phyloP scores from a whole-genome alignment of 2,113 vertebrate genomes.

The Orycteropus afer region DNA sequence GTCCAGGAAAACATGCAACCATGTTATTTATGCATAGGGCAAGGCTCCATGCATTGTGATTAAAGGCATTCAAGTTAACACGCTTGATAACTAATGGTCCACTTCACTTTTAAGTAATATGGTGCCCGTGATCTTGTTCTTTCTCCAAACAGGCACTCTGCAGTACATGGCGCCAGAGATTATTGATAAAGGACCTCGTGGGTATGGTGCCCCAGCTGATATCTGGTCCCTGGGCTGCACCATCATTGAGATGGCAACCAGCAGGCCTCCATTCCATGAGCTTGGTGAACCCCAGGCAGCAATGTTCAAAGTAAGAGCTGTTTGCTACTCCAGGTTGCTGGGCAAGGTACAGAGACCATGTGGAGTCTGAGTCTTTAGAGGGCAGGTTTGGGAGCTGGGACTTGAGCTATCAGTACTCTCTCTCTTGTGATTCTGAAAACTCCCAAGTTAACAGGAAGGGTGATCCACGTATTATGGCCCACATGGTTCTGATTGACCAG shows the following conservation, averaged over 20 bases:
- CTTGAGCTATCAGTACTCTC: not conserved
- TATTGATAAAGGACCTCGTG: constrained; percentile 87
- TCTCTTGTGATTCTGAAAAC: not conserved
- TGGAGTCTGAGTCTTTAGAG: not conserved
- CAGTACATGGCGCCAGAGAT: constrained; percentile 92
- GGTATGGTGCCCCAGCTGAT: constrained; percentile 88
- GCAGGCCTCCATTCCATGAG: constrained; percentile 88
- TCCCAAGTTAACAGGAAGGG: not conserved
- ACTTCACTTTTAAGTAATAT: not conserved
- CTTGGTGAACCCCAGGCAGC: constrained; percentile 88
- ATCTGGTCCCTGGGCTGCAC: constrained; percentile 92
- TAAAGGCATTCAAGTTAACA: not conserved
- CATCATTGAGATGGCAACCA: constrained; percentile 91
- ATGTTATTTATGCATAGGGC: not conserved
- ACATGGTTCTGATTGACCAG: not conserved
- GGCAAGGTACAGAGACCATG: not conserved
- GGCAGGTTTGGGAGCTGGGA: not conserved
- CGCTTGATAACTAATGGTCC: not conserved
- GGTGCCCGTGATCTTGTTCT: not conserved
- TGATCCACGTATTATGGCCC: not conserved
- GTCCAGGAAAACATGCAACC: constrained; percentile 10
- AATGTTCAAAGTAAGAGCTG: constrained; percentile 88
- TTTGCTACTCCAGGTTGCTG: not conserved
- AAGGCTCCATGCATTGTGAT: not conserved
- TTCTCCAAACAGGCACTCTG: constrained; percentile 84